Evolutionary conservation across 2,888 invertebrate species (phyloP), one percentile per base, ranked within the genome.

Genomic region (Acronicta aceris): DNA sequence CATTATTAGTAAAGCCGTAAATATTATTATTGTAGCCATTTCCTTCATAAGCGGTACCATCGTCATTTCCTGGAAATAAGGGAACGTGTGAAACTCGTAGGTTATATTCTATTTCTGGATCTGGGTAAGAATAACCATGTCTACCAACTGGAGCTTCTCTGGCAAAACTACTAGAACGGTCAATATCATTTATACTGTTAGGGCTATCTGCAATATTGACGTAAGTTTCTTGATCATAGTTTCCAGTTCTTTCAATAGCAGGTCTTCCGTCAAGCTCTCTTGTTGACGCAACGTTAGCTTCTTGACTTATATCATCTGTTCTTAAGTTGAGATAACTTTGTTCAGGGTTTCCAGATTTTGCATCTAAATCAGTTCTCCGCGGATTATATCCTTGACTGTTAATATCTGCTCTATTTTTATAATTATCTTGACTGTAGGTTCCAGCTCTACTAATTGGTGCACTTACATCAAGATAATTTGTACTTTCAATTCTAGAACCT

Each of bases 61-160:
- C 27, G 30, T 30, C 9, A 9, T 1, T 1, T 30, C 9, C 33
- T 10, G 42, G 30, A 33, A 16, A 0, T 17, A 38, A 12, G 13
- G 50, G 42, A n/a, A 42, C n/a, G n/a, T 46, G 25, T 30, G 42
- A 21, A 2, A 43, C 9, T 46, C 3, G 64, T 17, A 25, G 27
- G 13, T 46, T 38, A 13, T 3, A n/a, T 33, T 69, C 41, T 27
- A 17, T 43, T 16, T 54, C 40, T 33, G 46, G n/a, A 47, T 55
- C 33, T 33, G 33, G 33, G 12, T 33, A 17, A 25, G 49, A 15
- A 46, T 33, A 54, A 2, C 21, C 27, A 1, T 43, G 50, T 43
- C 13, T 48, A 9, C 5, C 16, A 21, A 10, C 9, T 36, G 36
- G 1, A 33, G 33, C 10, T 9, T 21, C 16, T 21, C 16, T 17